Base-by-base conservation (phyloP, 1,140 invertebrate species). In the Pseudomyrmex concolor region DNA sequence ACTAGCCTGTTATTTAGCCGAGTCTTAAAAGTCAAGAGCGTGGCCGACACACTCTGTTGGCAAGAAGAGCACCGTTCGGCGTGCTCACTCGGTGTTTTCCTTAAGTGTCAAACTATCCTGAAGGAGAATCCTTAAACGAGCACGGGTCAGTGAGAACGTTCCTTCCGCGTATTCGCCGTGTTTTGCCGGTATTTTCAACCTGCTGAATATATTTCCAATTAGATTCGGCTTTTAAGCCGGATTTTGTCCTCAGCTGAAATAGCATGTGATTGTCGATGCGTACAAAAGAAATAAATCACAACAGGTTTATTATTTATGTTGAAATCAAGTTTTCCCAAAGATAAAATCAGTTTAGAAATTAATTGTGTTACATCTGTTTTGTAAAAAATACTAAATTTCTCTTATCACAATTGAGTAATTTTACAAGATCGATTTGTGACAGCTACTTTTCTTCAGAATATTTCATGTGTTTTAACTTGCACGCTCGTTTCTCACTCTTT, bases 1-100 rank as follows among this genome's bases (percentile, higher is more conserved):
- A 68, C 63, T 68, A 88, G 81, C 78, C 84, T 82, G 57, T 68
- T 68, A 72, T 89, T 88, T 83, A 86, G 63, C 76, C 45, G 68
- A 86, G 64, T 86, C 86, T 89, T 89, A 89, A 90, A 88, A 88
- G 86, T 88, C 89, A 89, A 87, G 86, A 90, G 89, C 89, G 89
- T 90, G 77, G 89, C 89, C 89, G 89, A 90, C 72, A 90, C 89
- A 90, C 86, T 90, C 74, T 83, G 89, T 90, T 90, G 76, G 89
- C 85, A 90, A 90, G 83, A 90, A 34, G 89, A 90, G 81, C 89
- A 90, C 66, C 73, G 71, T 84, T 43, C 67, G 78, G 60, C 54
- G 63, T 73, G 66, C 63, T 63, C 57, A 45, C 72, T 50, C 78
- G 62, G 74, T 76, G 34, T 83, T 85, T 9, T 34, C 34, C 12